Evolutionary conservation across 2,888 invertebrate genomes (phyloP).

Genomic region (Pollenia griseotomentosa): DNA sequence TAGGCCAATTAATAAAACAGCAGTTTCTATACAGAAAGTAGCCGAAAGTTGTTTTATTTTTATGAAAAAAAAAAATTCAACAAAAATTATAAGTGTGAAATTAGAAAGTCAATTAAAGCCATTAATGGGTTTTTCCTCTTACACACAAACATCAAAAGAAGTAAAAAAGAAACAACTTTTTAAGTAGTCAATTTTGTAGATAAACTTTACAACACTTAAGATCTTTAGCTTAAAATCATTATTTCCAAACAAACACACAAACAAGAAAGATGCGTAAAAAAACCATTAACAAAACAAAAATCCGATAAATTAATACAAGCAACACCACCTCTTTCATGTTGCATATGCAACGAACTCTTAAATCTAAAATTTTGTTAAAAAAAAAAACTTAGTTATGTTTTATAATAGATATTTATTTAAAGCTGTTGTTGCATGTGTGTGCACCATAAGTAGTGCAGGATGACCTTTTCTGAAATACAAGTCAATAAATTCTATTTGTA

Average conservation of each 20-base stretch:
- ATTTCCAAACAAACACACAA: neutral
- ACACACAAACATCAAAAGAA: slow-evolving; percentile 10
- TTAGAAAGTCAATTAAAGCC: slow-evolving; percentile 67
- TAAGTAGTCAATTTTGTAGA: neutral
- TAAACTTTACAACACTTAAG: slow-evolving; percentile 11
- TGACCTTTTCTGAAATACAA: slow-evolving; percentile 68
- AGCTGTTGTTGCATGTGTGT: slow-evolving; percentile 44
- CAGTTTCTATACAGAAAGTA: slow-evolving; percentile 34
- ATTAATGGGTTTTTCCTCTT: slow-evolving; percentile 60
- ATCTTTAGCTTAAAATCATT: slow-evolving; percentile 6
- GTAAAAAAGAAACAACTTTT: neutral
- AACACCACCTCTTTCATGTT: slow-evolving; percentile 59
- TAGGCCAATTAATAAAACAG: slow-evolving; percentile 63
- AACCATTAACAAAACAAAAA: neutral
- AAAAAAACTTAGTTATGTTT: neutral
- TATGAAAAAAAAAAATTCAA: slow-evolving; percentile 25
- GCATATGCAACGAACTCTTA: slow-evolving; percentile 37
- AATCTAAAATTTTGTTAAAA: slow-evolving; percentile 46
- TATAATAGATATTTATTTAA: neutral
- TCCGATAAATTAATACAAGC: slow-evolving; percentile 43
- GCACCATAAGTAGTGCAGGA: slow-evolving; percentile 55
- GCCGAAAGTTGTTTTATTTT: slow-evolving; percentile 10
- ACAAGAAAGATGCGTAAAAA: neutral
- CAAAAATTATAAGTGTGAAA: slow-evolving; percentile 59
- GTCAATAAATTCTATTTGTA: slow-evolving; percentile 66